These are phyloP conservation scores for Dilophus febrilis DNA, from an alignment of 2,888 invertebrate species.

Conservation along the genomic window DNA sequence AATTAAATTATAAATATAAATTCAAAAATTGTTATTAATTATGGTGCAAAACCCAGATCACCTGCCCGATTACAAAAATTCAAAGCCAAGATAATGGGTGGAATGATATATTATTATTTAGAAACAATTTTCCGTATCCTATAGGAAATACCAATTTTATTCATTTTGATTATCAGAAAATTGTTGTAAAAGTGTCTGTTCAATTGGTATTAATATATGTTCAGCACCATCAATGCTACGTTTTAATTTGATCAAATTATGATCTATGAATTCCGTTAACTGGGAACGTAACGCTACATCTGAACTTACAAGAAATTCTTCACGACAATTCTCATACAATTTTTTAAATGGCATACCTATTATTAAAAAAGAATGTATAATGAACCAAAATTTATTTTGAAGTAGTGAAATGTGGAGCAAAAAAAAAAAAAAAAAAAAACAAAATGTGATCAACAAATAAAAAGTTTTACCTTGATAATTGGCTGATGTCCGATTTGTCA, in stretches of 20 bases:
- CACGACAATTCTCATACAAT: slow-evolving; percentile 67
- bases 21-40: no score
- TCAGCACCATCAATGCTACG: slow-evolving; percentile 69
- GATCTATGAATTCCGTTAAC: slow-evolving; percentile 88
- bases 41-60: no score
- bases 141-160: no score
- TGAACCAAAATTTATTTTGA: neutral
- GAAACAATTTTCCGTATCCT: no score
- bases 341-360: slow-evolving; percentile 78
- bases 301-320: slow-evolving; percentile 81
- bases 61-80: no score
- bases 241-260: slow-evolving; percentile 71
- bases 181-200: slow-evolving; percentile 52
- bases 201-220: slow-evolving; percentile 62
- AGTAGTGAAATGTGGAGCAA: neutral
- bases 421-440: slow-evolving; percentile 2
- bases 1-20: no score
- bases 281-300: slow-evolving; percentile 82
- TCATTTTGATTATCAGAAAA: slow-evolving; percentile 47
- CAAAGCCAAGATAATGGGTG: no score
- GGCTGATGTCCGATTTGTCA: slow-evolving; percentile 51
- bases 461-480: slow-evolving; percentile 51
- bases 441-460: slow-evolving; percentile 1
- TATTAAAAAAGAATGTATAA: slow-evolving; percentile 13
- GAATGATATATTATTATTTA: no score